A percentile compares a stretch with the other conserved stretches of the same genome.
Evolutionary conservation across 2,888 invertebrate genomes (phyloP).

Genomic region (Rhamnusium bicolor): DNA sequence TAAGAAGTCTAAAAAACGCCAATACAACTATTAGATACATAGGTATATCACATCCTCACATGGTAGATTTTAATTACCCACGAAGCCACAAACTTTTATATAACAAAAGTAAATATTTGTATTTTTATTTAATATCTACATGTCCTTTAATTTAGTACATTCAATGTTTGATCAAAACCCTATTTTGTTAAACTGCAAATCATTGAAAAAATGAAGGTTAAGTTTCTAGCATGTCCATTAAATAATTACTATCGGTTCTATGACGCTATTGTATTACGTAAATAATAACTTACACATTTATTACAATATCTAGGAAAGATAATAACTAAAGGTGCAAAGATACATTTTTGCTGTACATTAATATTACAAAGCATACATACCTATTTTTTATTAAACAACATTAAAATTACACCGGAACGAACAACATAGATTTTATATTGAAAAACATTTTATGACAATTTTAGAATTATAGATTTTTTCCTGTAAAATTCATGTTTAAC

Average conservation of each 20-base stretch:
- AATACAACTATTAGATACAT: too few species aligned
- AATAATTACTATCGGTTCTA: not conserved
- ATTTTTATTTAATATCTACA: not conserved
- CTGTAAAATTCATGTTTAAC: conserved; percentile 42
- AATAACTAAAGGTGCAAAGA: conserved; percentile 31
- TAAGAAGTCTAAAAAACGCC: too few species aligned
- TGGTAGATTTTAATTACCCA: too few species aligned
- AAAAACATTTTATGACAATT: conserved; percentile 36
- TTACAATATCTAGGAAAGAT: conserved; percentile 24
- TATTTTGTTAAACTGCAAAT: conserved; percentile 30
- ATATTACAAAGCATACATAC: conserved; percentile 18
- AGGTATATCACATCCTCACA: not conserved
- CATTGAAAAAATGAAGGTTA: conserved; percentile 28
- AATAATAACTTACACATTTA: conserved; percentile 21
- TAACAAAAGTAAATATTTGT: not conserved
- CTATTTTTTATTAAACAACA: conserved; percentile 23
- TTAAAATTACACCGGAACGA: conserved; percentile 20
- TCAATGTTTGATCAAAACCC: not conserved
- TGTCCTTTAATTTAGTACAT: not conserved
- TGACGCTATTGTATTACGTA: conserved; percentile 18
- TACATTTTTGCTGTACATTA: not conserved
- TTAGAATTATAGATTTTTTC: conserved; percentile 39
- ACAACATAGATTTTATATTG: conserved; percentile 10
- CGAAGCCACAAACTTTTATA: not conserved
- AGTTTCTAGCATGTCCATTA: conserved; percentile 4